Base-by-base conservation (phyloP, 2,797 vertebrate species). In the Typhlichthys eigenmanni region DNA sequence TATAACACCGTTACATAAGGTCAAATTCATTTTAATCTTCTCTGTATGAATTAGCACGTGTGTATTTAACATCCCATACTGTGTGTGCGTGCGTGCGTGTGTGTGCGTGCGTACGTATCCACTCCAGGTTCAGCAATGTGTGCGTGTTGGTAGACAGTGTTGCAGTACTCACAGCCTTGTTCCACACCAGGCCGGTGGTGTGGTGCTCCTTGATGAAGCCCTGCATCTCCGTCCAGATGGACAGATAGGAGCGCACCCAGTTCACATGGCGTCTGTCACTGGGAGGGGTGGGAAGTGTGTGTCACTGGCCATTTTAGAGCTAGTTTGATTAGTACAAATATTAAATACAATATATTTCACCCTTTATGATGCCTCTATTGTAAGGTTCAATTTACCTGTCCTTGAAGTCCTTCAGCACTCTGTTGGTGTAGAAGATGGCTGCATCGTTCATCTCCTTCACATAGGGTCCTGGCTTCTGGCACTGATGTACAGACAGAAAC, bases 381-480 rank as follows among this genome's bases (percentile, higher is more conserved):
- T 43, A 8, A 43, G 2, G 17, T 16, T 14, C n/a, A n/a, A n/a
- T 93, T 68, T 93, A 98, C 97, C 71, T 94, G 85, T 98, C 94
- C 85, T 98, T 98, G 92, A 95, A 98, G 87, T 98, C 96, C 87
- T 98, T 99, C 76, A 99, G 91, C 56, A 99, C 96, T 91, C 98
- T 94, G 94, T 99, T 99, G 79, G 98, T 98, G 87, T 99, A 99
- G 90, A 99, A 99, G 56, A 94, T 97, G 74, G 98, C 98, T 2
- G 97, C 93, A 55, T 99, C 97, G 4, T 96, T 98, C 98, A 99
- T 98, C 93, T 99, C 98, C 91, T 99, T 99, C 86, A 99, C 96
- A 75, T 98, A 99, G 38, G 95, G 96, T 47, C 94, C 96, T 6
- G 98, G 98, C 88, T 96, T 98, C 80, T 95, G 95, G 83, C 90